phyloP scores from a whole-genome alignment of 2,888 invertebrate species.

The Miltochrista miniata region DNA sequence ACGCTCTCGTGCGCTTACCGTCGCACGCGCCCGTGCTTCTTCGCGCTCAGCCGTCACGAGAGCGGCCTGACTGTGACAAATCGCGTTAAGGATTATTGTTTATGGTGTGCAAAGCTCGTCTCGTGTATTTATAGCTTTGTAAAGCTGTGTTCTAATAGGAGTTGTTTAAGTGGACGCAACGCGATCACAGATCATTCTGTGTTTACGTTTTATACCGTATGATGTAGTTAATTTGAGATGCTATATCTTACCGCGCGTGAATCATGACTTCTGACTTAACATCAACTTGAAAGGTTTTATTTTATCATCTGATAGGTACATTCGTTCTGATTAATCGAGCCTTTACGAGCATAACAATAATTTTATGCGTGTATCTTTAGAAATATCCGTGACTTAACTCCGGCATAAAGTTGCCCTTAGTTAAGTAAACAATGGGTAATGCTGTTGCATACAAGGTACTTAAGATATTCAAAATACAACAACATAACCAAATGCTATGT shows the following conservation, averaged over 20 bases:
- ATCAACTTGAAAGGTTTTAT: conserved; percentile 45
- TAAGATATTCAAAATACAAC: conserved; percentile 23
- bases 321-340: conserved; percentile 30
- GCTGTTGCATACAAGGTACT: conserved; percentile 23
- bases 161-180: conserved; percentile 62
- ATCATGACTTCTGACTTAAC: conserved; percentile 63
- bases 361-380: conserved; percentile 18
- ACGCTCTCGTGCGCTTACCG: conserved; percentile 55
- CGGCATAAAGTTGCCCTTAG: conserved; percentile 11
- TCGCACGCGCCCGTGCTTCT: conserved; percentile 56
- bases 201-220: conserved; percentile 68
- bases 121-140: conserved; percentile 61
- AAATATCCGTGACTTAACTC: conserved; percentile 16
- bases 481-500: background rate
- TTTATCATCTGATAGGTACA: conserved; percentile 40
- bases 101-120: conserved; percentile 63
- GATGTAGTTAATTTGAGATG: conserved; percentile 63
- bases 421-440: conserved; percentile 26
- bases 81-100: conserved; percentile 67
- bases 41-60: conserved; percentile 40
- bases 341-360: conserved; percentile 19
- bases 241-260: conserved; percentile 69
- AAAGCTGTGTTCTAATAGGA: conserved; percentile 52
- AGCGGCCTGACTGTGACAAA: conserved; percentile 59
- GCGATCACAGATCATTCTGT: conserved; percentile 50